phyloP scores from a whole-genome alignment of 2,888 invertebrate species.

The Acanthopleura granulata region DNA sequence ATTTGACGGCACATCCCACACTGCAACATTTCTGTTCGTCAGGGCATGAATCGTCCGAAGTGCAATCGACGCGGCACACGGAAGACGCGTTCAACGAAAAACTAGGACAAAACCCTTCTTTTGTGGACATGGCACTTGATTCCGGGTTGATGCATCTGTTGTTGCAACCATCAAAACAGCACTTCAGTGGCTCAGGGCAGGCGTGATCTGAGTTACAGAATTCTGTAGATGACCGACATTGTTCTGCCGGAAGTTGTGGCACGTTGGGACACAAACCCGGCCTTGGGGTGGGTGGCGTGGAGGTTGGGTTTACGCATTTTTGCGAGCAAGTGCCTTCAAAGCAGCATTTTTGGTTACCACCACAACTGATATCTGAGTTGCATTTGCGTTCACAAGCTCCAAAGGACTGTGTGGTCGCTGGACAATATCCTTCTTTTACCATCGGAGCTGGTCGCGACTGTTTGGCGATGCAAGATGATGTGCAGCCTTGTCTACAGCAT shows the following conservation, averaged over 20 bases:
- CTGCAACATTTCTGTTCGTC: not conserved
- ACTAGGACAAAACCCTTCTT: not conserved
- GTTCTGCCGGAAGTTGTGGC: not conserved
- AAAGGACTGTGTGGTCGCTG: not conserved
- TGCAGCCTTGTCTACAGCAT: not conserved
- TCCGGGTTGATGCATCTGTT: not conserved
- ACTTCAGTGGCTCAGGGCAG: constrained; percentile 3
- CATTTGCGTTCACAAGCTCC: not conserved
- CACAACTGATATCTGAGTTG: not conserved
- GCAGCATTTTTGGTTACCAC: constrained; percentile 4
- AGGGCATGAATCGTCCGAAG: constrained; percentile 1
- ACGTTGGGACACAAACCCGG: not conserved
- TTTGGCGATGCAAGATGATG: not conserved
- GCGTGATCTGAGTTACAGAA: constrained; percentile 13
- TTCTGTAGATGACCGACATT: not conserved
- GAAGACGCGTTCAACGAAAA: not conserved
- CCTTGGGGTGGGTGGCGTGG: not conserved
- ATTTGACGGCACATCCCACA: not conserved
- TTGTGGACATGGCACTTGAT: not conserved
- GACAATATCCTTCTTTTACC: not conserved
- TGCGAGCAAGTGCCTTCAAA: not conserved
- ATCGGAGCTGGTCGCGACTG: not conserved
- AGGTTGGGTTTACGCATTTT: not conserved
- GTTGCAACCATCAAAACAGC: constrained; percentile 11
- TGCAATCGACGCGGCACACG: not conserved